Evolutionary conservation across 2,113 vertebrate genomes (phyloP).

Genomic region (Actinemys pallida): DNA sequence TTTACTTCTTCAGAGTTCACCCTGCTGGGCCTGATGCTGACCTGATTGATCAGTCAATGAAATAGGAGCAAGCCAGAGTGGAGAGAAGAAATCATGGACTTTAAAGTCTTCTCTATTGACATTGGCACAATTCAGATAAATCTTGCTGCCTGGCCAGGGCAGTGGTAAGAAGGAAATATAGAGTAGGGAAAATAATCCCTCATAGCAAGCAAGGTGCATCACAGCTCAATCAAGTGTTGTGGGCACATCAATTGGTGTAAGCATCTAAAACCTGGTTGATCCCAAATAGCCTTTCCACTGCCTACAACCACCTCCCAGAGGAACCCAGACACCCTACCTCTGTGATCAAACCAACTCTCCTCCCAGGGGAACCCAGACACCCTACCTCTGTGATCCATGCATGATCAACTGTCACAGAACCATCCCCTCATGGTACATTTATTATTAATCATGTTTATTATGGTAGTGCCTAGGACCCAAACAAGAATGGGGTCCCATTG

Average conservation of each 20-base stretch:
- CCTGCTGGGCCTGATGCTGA: background rate
- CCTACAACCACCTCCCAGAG: background rate
- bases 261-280: background rate
- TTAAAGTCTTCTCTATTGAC: background rate
- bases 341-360: background rate
- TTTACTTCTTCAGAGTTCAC: background rate
- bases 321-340: background rate
- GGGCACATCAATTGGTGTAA: background rate
- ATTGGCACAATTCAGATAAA: background rate
- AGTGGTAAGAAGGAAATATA: background rate
- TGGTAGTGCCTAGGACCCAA: background rate
- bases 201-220: background rate
- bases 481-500: background rate
- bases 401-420: background rate
- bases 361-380: background rate
- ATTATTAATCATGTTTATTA: background rate
- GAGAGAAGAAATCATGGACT: background rate
- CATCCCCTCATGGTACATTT: background rate
- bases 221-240: background rate
- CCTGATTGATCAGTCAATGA: background rate
- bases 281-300: background rate
- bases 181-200: background rate
- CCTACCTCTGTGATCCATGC: background rate
- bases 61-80: background rate
- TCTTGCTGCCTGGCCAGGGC: background rate